Evolutionary conservation across 2,113 vertebrate genomes (phyloP), one percentile per base, ranked within the genome.

Genomic region (Epinephelus lanceolatus): DNA sequence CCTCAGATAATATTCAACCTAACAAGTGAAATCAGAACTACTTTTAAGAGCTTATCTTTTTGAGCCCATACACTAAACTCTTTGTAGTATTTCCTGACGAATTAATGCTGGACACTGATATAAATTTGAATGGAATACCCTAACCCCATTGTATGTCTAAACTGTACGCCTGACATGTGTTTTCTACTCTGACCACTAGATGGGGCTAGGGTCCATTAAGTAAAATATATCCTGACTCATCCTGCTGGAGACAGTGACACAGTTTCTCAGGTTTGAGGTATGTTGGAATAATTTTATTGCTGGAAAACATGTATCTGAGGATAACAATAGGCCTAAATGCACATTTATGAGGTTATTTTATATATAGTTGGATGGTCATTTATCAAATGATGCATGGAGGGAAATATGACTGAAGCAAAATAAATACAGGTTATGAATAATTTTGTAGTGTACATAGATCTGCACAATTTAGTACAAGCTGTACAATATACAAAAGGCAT

Each of bases 181-280:
- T 86, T 89, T 62, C 14, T 13, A 9, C 15, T 69, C 4, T 83
- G 56, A 70, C 87, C 87, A 87, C 69, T 72, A 76, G 80, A 72
- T 84, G 71, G 4, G 8, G 82, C 62, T 56, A 69, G 53, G 5
- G 66, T 66, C 45, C 45, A 70, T 18, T n/a, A 40, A 62, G 40
- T 9, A 19, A 37, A 76, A 33, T 68, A 52, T 60, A 33, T 49
- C 17, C 70, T 82, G 52, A 72, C 57, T 77, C 80, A 79, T 76
- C 23, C 45, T 33, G 9, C 30, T 3, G 14, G 42, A 55, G 42
- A 51, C n/a, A 42, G 25, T 76, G 62, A 81, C 27, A 21, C 47
- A 75, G 70, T 18, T 63, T 37, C 25, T 49, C 17, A 21, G 6
- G 55, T 18, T 23, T 62, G 3, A 71, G 7, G 7, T 40, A 30